Percentiles rank a stretch among this genome's conserved stretches.
phyloP scores from a whole-genome alignment of 1,140 invertebrate genomes.

The Antheraea pernyi region DNA sequence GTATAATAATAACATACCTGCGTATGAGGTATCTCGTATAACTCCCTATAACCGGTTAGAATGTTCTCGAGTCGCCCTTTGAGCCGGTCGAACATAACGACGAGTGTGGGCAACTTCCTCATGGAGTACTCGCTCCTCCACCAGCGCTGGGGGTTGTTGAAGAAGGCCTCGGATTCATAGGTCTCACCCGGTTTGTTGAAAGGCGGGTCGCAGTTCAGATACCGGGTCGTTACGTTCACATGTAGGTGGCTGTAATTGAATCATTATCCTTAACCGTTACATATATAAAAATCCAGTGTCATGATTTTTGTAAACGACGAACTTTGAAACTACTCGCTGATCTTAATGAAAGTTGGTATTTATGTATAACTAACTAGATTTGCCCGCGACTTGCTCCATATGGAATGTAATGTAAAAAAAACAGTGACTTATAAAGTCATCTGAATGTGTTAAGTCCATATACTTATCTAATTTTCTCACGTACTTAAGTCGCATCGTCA shows the following conservation, averaged over 20 bases:
- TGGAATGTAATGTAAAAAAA: too few species aligned
- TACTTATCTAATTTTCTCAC: too few species aligned
- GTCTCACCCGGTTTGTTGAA: slow-evolving; percentile 71
- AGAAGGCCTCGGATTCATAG: slow-evolving; percentile 93
- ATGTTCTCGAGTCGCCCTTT: slow-evolving; percentile 41
- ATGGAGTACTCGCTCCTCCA: slow-evolving; percentile 44
- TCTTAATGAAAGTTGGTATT: too few species aligned
- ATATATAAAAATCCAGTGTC: too few species aligned
- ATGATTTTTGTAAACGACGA: too few species aligned
- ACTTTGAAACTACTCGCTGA: too few species aligned
- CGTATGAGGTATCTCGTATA: slow-evolving; percentile 53
- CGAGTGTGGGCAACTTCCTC: slow-evolving; percentile 35
- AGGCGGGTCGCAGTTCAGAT: slow-evolving; percentile 95
- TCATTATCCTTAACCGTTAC: too few species aligned
- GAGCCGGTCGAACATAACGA: slow-evolving; percentile 59
- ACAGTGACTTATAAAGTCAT: too few species aligned
- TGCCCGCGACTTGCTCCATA: too few species aligned
- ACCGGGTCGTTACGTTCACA: slow-evolving; percentile 86
- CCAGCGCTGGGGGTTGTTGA: slow-evolving; percentile 86
- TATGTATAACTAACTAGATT: too few species aligned
- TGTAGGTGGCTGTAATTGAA: slow-evolving; percentile 95
- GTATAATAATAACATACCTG: slow-evolving; percentile 33
- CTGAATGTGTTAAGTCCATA: too few species aligned
- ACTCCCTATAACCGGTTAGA: slow-evolving; percentile 40
- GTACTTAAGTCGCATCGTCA: too few species aligned